Conservation (phyloP, 2,797 vertebrate species). For the Notolepis coatsorum region DNA sequence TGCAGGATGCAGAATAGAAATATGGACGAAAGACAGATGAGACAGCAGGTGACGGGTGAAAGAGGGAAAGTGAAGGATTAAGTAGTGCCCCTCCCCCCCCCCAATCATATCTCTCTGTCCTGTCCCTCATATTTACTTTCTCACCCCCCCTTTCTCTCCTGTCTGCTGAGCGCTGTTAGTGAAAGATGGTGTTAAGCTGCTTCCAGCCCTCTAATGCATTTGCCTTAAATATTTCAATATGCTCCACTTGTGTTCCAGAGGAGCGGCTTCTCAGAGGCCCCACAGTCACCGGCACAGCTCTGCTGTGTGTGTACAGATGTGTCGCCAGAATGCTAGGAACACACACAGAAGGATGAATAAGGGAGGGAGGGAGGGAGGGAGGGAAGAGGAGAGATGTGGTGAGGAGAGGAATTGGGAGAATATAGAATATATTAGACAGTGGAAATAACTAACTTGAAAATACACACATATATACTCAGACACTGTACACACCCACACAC, state of each 20-base stretch:
- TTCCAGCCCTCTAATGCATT: slow-evolving; percentile 76
- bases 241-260: slow-evolving; percentile 59
- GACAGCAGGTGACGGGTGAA: not conserved
- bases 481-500: not conserved
- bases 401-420: slow-evolving; percentile 30
- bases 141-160: too few relatives aligned
- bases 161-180: slow-evolving; percentile 66
- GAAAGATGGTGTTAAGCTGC: slow-evolving; percentile 45
- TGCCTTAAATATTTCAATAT: slow-evolving; percentile 83
- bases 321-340: slow-evolving; percentile 40
- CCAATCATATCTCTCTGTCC: not conserved
- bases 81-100: not conserved
- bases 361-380: not conserved
- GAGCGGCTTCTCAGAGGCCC: slow-evolving; percentile 49
- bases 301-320: not conserved
- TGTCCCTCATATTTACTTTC: too few relatives aligned
- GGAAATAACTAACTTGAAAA: not conserved
- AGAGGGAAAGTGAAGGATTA: slow-evolving; percentile 20
- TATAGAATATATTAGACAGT: slow-evolving; percentile 22
- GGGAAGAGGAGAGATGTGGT: slow-evolving; percentile 7
- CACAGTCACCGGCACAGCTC: slow-evolving; percentile 48
- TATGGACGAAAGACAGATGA: not conserved
- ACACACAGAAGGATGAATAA: slow-evolving; percentile 28
- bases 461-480: not conserved
- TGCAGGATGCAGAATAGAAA: not conserved